Evolutionary conservation across 2,888 invertebrate genomes (phyloP).

Genomic region (Gibbula magus): DNA sequence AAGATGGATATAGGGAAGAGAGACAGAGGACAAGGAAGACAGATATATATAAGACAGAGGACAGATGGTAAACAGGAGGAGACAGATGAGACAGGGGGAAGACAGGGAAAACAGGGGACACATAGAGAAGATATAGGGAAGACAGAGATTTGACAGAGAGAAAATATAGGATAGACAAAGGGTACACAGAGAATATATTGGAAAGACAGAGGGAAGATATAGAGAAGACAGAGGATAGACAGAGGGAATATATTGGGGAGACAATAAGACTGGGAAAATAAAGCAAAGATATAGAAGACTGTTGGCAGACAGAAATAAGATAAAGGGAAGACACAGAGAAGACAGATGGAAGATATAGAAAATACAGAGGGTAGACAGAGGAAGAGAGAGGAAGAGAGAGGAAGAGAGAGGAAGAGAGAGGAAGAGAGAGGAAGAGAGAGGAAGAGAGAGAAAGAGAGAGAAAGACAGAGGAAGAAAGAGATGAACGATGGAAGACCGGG

Average conservation of each 20-base stretch:
- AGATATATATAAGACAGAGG: too few relatives aligned
- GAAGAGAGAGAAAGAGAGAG: neutral
- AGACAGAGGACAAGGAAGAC: too few relatives aligned
- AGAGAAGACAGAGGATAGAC: neutral
- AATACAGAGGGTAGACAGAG: neutral
- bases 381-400: neutral
- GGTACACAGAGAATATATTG: too few relatives aligned
- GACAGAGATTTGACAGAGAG: too few relatives aligned
- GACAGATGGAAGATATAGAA: neutral
- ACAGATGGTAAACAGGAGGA: too few relatives aligned
- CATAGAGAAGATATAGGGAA: too few relatives aligned
- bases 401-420: neutral
- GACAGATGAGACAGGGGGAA: too few relatives aligned
- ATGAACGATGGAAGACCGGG: neutral
- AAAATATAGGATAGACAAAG: too few relatives aligned
- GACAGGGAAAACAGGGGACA: too few relatives aligned
- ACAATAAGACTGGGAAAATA: neutral
- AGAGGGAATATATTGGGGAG: neutral
- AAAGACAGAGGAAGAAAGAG: neutral
- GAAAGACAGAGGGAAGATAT: too few relatives aligned
- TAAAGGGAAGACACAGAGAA: neutral
- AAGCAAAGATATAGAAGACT: neutral
- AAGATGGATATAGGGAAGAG: too few relatives aligned
- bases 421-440: constrained; percentile 6
- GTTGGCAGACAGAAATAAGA: neutral